Percentiles rank a stretch among this genome's conserved stretches.
Evolutionary conservation across 92 coral and sea anemone species (phyloP).

Genomic region (Hydrozoanthus gracilis): DNA sequence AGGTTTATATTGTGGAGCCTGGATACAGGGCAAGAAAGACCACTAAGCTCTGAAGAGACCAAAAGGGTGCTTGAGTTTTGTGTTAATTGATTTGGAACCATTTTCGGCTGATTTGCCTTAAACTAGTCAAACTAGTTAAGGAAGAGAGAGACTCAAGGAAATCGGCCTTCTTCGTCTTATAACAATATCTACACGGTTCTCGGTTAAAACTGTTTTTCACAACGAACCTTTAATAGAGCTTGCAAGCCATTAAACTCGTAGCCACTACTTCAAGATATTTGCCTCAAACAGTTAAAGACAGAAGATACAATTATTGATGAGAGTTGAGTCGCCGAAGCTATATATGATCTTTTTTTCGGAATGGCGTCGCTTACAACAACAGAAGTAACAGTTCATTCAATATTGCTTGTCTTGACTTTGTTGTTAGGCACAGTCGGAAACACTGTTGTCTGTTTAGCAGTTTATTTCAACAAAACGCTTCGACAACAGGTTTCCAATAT

Average conservation of each 20-base stretch:
- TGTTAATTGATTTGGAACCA: too few relatives aligned
- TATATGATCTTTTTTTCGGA: background rate
- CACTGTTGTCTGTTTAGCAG: constrained; percentile 62
- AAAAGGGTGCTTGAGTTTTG: too few relatives aligned
- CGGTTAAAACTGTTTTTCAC: too few relatives aligned
- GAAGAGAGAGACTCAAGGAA: too few relatives aligned
- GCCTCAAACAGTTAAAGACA: background rate
- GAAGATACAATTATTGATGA: background rate
- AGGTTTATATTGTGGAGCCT: background rate
- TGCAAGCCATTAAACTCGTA: too few relatives aligned
- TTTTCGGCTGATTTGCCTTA: too few relatives aligned
- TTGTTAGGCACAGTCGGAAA: constrained; percentile 65
- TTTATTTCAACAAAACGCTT: constrained; percentile 59
- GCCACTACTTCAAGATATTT: too few relatives aligned
- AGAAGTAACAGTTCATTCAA: constrained; percentile 37
- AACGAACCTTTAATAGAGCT: too few relatives aligned
- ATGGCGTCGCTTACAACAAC: constrained; percentile 40
- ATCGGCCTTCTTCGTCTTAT: too few relatives aligned
- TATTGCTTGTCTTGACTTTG: constrained; percentile 46
- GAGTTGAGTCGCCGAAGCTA: background rate
- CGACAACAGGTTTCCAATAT: constrained; percentile 67
- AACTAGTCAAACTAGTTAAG: too few relatives aligned
- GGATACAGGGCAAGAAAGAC: background rate
- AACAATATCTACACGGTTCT: too few relatives aligned
- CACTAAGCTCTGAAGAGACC: too few relatives aligned